Percentiles rank a stretch among this genome's conserved stretches.
Conservation (phyloP, 2,113 vertebrate genomes). For the Otis tarda region DNA sequence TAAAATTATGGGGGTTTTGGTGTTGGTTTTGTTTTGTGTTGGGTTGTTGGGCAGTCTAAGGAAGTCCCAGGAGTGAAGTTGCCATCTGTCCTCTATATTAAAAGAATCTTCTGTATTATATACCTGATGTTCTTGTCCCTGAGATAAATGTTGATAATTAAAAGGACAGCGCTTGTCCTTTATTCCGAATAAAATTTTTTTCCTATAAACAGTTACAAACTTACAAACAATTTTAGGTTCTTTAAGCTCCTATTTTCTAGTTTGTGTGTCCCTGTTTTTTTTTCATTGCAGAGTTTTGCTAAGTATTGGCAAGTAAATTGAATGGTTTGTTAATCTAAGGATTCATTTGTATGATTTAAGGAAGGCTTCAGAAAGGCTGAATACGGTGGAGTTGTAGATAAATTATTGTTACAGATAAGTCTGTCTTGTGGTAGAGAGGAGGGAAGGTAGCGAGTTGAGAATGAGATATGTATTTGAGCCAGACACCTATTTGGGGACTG, state of each 20-base stretch:
- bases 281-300: not conserved
- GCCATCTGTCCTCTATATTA: conserved; percentile 83
- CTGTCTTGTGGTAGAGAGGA: not conserved
- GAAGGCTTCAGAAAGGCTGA: not conserved
- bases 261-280: not conserved
- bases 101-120: conserved; percentile 73
- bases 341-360: not conserved
- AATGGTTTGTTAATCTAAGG: not conserved
- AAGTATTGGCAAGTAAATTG: not conserved
- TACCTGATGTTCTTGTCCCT: conserved; percentile 79
- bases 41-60: conserved; percentile 37
- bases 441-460: not conserved
- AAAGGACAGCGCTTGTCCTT: conserved; percentile 75
- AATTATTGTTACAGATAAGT: not conserved
- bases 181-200: conserved; percentile 51
- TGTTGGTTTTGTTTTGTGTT: conserved; percentile 11
- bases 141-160: conserved; percentile 84
- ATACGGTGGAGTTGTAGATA: not conserved
- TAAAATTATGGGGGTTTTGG: conserved; percentile 62
- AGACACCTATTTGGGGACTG: not conserved
- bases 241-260: not conserved
- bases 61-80: conserved; percentile 73
- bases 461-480: not conserved
- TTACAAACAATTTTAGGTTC: not conserved
- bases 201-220: not conserved